A percentile compares a stretch with the other conserved stretches of the same genome.
Conservation (phyloP, 2,113 vertebrate species). For the Vicugna pacos region DNA sequence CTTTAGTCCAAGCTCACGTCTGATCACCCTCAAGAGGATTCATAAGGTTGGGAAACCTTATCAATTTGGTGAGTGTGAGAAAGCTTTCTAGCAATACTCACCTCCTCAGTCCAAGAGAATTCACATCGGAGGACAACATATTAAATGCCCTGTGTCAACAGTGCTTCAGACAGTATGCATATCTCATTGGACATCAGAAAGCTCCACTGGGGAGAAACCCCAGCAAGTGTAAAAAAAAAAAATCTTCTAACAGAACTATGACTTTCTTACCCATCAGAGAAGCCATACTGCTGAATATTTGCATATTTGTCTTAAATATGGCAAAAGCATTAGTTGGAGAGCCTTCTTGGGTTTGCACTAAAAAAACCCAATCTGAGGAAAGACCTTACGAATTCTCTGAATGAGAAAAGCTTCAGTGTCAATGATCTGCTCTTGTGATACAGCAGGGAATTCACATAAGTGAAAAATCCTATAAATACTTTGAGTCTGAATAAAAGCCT, state of each 20-base stretch:
- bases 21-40: slow-evolving; percentile 54
- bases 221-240: slow-evolving; percentile 25
- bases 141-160: slow-evolving; percentile 56
- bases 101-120: not conserved
- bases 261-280: slow-evolving; percentile 65
- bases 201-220: slow-evolving; percentile 48
- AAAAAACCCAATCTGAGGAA: slow-evolving; percentile 87
- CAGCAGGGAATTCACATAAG: slow-evolving; percentile 55
- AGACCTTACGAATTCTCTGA: slow-evolving; percentile 87
- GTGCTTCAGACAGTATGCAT: slow-evolving; percentile 42
- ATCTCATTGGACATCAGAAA: slow-evolving; percentile 56
- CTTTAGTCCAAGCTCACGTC: slow-evolving; percentile 23
- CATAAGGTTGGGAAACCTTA: slow-evolving; percentile 60
- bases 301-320: slow-evolving; percentile 88
- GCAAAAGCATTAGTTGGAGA: slow-evolving; percentile 87
- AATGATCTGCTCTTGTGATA: slow-evolving; percentile 22
- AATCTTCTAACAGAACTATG: slow-evolving; percentile 57
- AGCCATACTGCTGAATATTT: slow-evolving; percentile 81
- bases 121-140: slow-evolving; percentile 4
- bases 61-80: slow-evolving; percentile 32
- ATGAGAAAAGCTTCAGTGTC: slow-evolving; percentile 81
- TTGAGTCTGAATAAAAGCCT: slow-evolving; percentile 58
- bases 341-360: slow-evolving; percentile 85
- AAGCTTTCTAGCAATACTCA: slow-evolving; percentile 17
- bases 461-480: slow-evolving; percentile 47